Evolutionary conservation across 2,888 invertebrate genomes (phyloP).

Genomic region (Agrenia bidenticulata): DNA sequence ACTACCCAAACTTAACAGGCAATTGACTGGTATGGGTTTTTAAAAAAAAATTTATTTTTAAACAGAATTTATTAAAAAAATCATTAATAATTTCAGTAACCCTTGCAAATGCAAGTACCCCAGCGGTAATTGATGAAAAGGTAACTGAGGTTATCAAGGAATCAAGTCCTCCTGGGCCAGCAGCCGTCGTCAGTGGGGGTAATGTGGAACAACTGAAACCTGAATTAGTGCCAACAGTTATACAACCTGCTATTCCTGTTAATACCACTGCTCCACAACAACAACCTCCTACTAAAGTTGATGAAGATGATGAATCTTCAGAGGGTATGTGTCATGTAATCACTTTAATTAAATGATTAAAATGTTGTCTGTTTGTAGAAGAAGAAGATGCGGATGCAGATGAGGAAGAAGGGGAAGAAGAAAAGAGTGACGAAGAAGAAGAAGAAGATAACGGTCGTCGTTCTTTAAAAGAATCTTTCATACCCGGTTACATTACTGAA

Average conservation of each 20-base stretch:
- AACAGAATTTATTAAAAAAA: too few relatives aligned
- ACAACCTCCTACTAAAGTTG: too few relatives aligned
- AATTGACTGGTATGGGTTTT: too few relatives aligned
- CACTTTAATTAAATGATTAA: slow-evolving; percentile 23
- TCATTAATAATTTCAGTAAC: too few relatives aligned
- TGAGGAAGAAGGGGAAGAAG: slow-evolving; percentile 23
- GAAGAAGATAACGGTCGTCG: slow-evolving; percentile 19
- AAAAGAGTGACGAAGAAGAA: slow-evolving; percentile 41
- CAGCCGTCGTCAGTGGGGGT: too few relatives aligned
- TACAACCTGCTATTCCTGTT: slow-evolving; percentile 4
- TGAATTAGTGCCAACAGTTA: slow-evolving; percentile 19
- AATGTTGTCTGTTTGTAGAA: slow-evolving; percentile 23
- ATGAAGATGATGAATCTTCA: slow-evolving; percentile 29
- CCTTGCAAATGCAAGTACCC: too few relatives aligned
- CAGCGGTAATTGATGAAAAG: too few relatives aligned
- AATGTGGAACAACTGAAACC: slow-evolving; percentile 13
- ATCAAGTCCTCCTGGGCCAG: too few relatives aligned
- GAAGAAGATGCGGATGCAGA: slow-evolving; percentile 15
- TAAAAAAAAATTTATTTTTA: too few relatives aligned
- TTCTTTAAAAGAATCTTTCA: slow-evolving; percentile 14
- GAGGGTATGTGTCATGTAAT: slow-evolving; percentile 25
- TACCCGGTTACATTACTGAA: slow-evolving; percentile 35
- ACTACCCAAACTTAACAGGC: too few relatives aligned
- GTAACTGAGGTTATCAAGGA: too few relatives aligned
- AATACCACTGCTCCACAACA: too few relatives aligned